Conservation (phyloP, 2,888 invertebrate genomes). For the Philhelius pedissequus region DNA sequence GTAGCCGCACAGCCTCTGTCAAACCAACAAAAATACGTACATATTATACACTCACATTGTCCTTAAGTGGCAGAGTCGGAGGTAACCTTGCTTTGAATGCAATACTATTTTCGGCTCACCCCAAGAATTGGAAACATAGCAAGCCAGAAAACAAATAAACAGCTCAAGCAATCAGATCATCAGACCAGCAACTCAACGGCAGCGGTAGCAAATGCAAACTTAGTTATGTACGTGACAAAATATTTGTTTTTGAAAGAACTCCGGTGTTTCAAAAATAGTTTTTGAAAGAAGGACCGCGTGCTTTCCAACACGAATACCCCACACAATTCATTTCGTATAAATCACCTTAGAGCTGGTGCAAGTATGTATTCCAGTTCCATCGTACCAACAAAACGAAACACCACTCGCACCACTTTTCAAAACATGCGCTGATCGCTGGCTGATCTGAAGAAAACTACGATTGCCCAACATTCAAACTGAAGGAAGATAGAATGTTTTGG, state of each 20-base stretch:
- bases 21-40: neutral
- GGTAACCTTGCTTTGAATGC: constrained; percentile 45
- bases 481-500: neutral
- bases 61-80: constrained; percentile 51
- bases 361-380: constrained; percentile 34
- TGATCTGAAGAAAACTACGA: constrained; percentile 36
- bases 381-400: constrained; percentile 14
- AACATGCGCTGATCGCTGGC: neutral
- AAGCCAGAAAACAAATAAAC: constrained; percentile 64
- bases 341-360: constrained; percentile 61
- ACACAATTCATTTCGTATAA: constrained; percentile 63
- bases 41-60: neutral
- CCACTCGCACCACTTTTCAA: neutral
- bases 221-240: constrained; percentile 67
- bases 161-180: constrained; percentile 16
- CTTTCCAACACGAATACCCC: constrained; percentile 6
- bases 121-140: constrained; percentile 21
- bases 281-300: neutral
- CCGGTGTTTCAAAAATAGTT: constrained; percentile 54
- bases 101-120: constrained; percentile 53
- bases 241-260: constrained; percentile 44
- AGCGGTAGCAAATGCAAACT: neutral
- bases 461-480: constrained; percentile 43
- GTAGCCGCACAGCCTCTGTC: neutral
- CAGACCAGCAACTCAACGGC: too few species aligned